Evolutionary conservation across 2,888 invertebrate species (phyloP).

Genomic region (Disparrhopalites patrizii): DNA sequence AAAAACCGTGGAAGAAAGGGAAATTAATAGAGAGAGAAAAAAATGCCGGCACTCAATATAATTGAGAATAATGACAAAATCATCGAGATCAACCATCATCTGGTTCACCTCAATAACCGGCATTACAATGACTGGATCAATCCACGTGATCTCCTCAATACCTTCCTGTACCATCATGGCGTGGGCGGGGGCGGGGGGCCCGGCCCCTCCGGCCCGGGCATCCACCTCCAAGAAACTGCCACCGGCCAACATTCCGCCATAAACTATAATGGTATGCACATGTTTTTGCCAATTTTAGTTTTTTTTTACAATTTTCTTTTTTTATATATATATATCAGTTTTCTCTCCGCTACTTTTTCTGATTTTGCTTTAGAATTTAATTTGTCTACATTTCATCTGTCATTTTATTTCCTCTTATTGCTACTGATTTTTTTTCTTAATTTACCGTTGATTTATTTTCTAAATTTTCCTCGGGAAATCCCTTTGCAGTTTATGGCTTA

Average conservation of each 20-base stretch:
- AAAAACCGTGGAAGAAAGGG: no score
- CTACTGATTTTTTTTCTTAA: no score
- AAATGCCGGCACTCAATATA: conserved; percentile 27
- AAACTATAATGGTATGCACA: conserved; percentile 9
- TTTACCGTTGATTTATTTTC: no score
- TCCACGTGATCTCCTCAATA: conserved; percentile 24
- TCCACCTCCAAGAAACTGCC: no score
- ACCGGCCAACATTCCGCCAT: neutral
- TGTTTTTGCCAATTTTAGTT: neutral
- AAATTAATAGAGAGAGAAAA: no score
- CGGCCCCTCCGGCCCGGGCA: neutral
- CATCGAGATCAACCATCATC: conserved; percentile 32
- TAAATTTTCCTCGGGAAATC: no score
- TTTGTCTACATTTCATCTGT: no score
- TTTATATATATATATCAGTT: no score
- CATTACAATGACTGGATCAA: conserved; percentile 23
- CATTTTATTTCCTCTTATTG: no score
- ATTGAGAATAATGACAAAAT: conserved; percentile 17
- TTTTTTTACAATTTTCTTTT: neutral
- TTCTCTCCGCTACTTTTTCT: no score
- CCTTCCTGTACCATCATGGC: conserved; percentile 2
- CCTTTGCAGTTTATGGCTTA: no score
- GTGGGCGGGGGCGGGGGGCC: neutral
- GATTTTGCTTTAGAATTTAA: no score
- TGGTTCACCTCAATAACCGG: conserved; percentile 25